Conservation (phyloP, 2,797 vertebrate genomes). For the Coracias cyanogaster region DNA sequence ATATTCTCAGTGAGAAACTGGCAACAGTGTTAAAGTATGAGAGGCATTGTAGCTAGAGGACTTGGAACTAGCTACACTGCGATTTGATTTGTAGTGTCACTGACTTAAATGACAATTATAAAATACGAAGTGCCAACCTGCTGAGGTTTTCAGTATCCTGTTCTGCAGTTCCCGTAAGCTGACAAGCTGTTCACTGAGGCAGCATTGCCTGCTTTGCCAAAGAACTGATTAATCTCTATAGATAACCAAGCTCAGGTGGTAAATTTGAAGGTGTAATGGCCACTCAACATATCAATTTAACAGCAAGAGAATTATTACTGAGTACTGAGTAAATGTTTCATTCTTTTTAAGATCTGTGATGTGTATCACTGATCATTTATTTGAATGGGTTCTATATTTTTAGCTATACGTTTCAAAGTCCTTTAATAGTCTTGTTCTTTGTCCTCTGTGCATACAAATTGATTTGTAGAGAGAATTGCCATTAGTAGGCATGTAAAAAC, state of each 20-base stretch:
- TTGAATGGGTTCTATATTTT: background rate
- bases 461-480: background rate
- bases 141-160: background rate
- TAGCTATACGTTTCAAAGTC: background rate
- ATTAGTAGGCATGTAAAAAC: background rate
- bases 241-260: background rate
- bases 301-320: background rate
- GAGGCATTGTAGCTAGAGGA: background rate
- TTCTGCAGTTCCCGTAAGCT: background rate
- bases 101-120: background rate
- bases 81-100: background rate
- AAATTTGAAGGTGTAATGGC: background rate
- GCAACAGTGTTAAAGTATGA: background rate
- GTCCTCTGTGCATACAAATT: background rate
- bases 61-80: background rate
- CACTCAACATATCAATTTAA: background rate
- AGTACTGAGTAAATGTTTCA: background rate
- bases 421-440: background rate
- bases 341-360: background rate
- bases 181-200: background rate
- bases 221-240: background rate
- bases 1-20: background rate
- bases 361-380: background rate
- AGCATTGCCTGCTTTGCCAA: background rate
- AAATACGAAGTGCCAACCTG: background rate